Percentiles rank a stretch among this genome's conserved stretches.
These are phyloP conservation scores for Chiroxiphia lanceolata DNA, from an alignment of 2,797 vertebrate species.

Conservation along the genomic window DNA sequence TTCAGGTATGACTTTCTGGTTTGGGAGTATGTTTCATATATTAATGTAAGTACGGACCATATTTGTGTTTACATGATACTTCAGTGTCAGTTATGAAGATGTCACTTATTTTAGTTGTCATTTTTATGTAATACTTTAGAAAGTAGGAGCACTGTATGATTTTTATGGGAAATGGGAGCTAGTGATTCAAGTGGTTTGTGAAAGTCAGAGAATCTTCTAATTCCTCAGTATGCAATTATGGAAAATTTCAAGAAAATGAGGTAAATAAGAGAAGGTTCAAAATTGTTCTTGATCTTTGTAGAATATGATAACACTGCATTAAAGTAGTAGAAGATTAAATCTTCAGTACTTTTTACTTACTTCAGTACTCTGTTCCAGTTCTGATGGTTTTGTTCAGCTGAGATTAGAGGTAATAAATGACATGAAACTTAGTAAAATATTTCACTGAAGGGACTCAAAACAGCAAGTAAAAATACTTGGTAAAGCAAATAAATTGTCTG, in stretches of 20 bases:
- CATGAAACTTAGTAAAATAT: background rate
- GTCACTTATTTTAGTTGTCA: background rate
- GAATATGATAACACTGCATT: background rate
- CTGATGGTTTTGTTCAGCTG: background rate
- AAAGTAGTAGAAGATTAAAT: background rate
- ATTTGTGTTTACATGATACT: background rate
- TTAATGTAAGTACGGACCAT: background rate
- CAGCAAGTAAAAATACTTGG: background rate
- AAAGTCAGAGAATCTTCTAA: background rate
- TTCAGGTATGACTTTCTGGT: conserved; percentile 82
- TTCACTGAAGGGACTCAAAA: background rate
- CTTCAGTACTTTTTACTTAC: background rate
- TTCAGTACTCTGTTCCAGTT: background rate
- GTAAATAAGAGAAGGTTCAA: background rate
- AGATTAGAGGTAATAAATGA: background rate
- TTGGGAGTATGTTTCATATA: background rate
- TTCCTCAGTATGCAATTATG: background rate
- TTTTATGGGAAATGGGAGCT: background rate
- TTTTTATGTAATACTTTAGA: background rate
- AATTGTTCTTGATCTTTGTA: background rate
- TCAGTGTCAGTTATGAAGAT: background rate
- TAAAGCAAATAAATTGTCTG: background rate
- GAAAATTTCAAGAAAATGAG: background rate
- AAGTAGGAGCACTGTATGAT: background rate
- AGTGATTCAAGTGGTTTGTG: background rate